phyloP scores from a whole-genome alignment of 1,140 invertebrate species.

The Chlorops oryzae region DNA sequence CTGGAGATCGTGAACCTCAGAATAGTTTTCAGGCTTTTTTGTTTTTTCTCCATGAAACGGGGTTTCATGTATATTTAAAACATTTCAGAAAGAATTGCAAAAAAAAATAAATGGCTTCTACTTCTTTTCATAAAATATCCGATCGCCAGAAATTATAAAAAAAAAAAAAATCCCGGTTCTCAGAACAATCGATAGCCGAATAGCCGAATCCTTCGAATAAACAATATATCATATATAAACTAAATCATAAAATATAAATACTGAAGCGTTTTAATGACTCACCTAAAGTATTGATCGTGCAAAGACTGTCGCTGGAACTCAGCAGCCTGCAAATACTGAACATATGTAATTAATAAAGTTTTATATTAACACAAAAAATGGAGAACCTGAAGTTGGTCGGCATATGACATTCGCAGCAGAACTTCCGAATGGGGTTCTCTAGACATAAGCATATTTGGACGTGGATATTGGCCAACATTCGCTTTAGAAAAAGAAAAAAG shows the following conservation, averaged over 20 bases:
- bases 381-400: slow-evolving; percentile 48
- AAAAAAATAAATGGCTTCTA: slow-evolving; percentile 3
- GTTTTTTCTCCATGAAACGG: too few relatives aligned
- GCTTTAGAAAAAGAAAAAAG: slow-evolving; percentile 18
- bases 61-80: too few relatives aligned
- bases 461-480: slow-evolving; percentile 48
- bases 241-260: too few relatives aligned
- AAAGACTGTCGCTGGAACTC: slow-evolving; percentile 47
- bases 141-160: background rate
- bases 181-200: background rate
- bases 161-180: background rate
- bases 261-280: too few relatives aligned
- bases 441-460: slow-evolving; percentile 49
- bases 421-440: slow-evolving; percentile 47
- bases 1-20: too few relatives aligned
- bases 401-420: slow-evolving; percentile 47
- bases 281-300: slow-evolving; percentile 48
- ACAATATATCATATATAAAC: background rate
- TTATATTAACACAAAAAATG: slow-evolving; percentile 29
- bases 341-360: slow-evolving; percentile 47
- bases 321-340: slow-evolving; percentile 49
- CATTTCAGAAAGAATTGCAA: too few relatives aligned
- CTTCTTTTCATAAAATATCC: background rate
- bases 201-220: background rate
- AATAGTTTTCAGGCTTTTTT: too few relatives aligned